Evolutionary conservation across 2,888 invertebrate species (phyloP), one percentile per base, ranked within the genome.

Genomic region (Steinernema carpocapsae): DNA sequence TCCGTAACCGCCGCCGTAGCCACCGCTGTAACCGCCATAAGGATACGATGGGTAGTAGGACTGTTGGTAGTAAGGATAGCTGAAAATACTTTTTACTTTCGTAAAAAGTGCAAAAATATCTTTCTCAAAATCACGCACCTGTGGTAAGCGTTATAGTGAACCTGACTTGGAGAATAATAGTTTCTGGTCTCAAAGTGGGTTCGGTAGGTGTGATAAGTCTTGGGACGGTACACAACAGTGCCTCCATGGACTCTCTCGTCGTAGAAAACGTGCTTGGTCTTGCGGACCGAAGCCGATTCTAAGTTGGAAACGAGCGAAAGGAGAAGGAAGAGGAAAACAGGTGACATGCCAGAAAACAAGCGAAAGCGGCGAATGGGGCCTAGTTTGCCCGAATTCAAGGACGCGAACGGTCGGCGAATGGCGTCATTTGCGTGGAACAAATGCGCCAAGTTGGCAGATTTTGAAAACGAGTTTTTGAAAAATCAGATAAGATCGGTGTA

Each of bases 341-440:
- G 26, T 2, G 37, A 26, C 64, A 64, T 64, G 32, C 17, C 32
- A 26, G 64, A 32, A 64, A 29, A n/a, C 12, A 24, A 22, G 12
- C 24, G 10, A 3, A 19, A 43, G 14, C 17, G 37, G 17, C 26
- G 64, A 32, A n/a, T 64, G 64, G 17, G 64, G 64, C 24, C 48
- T 14, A n/a, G 48, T 48, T 48, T 48, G 48, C 19, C n/a, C 4
- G 17, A 14, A 64, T 26, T 64, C 64, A 64, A 64, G 64, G 64
- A 26, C 64, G 19, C 64, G 64, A 22, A 52, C 52, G 37, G 37
- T 37, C 37, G 37, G 3, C 37, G 56, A 56, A 56, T 56, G 22
- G 56, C 64, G 32, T 32, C 64, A 64, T 64, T 64, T 29, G 64
- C 64, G 32, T 32, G 37, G 19, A 48, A 48, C n/a, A n/a, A n/a